Evolutionary conservation across 2,888 invertebrate species (phyloP).

Genomic region (Troglohyphantes excavatus): DNA sequence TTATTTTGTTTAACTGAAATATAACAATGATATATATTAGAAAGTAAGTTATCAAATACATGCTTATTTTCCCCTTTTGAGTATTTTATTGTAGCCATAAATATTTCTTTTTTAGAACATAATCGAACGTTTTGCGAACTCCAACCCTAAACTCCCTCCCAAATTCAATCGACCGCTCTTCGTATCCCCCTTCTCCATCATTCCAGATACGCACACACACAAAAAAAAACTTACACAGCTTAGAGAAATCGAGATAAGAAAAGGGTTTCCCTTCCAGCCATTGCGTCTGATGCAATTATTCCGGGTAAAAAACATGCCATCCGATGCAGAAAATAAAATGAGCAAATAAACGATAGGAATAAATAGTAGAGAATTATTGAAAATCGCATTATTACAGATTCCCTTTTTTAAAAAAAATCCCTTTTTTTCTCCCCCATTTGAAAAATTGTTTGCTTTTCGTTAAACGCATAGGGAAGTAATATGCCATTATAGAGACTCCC

Average conservation of each 20-base stretch:
- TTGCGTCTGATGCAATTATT: slow-evolving; percentile 58
- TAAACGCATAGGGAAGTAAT: slow-evolving; percentile 41
- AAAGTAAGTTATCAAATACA: no score
- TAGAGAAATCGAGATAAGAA: slow-evolving; percentile 49
- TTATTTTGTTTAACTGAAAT: no score
- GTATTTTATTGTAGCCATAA: no score
- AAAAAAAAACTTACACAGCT: not conserved
- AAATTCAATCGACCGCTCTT: not conserved
- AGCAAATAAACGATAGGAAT: slow-evolving; percentile 36
- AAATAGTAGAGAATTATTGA: slow-evolving; percentile 47
- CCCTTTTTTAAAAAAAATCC: slow-evolving; percentile 28
- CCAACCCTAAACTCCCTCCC: no score
- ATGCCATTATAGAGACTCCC: slow-evolving; percentile 31
- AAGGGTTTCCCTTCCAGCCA: slow-evolving; percentile 52
- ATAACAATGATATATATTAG: no score
- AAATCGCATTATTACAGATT: slow-evolving; percentile 65
- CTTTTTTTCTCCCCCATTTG: not conserved
- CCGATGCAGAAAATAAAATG: slow-evolving; percentile 30
- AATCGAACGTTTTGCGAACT: no score
- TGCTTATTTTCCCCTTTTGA: no score
- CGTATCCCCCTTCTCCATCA: not conserved
- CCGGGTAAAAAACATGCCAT: not conserved
- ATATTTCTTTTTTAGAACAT: no score
- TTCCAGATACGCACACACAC: not conserved
- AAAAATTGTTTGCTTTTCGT: slow-evolving; percentile 62